Base-by-base conservation (phyloP, 2,797 vertebrate genomes). In the Limosa lapponica region DNA sequence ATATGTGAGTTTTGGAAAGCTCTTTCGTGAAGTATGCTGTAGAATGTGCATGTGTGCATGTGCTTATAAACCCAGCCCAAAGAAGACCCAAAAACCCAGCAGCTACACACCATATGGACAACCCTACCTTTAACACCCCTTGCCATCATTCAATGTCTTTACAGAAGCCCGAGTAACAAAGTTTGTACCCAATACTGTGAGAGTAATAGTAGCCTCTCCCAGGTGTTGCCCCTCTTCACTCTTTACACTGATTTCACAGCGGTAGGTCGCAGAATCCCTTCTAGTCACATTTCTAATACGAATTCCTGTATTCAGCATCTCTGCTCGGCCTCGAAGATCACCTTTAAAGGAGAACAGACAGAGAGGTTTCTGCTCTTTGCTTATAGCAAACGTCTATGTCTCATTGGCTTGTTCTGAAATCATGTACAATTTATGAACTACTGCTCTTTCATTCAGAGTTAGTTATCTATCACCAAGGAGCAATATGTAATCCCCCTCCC, bases 231-330 rank as follows among this genome's bases (percentile, higher is more conserved):
- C 93, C 14, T 97, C 52, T 97, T 99, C 99, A 0, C 87, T 89
- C 8, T 98, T 98, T n/a, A 98, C 99, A 11, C 98, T 99, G 96
- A 99, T 98, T 98, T 99, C 99, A 48, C 99, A 99, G 37, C 99
- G 99, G 79, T 99, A 99, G 77, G 98, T 98, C 11, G 99, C 99
- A 1, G 99, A 98, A 57, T 99, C 99, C 18, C 96, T 98, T 97
- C 99, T 98, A 46, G 98, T 99, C 89, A 99, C 99, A 58, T 95
- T 97, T 37, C 66, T 97, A 89, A 99, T 98, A 11, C 96, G 98
- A 84, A 99, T 99, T 24, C 98, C 99, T 75, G 99, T 99, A 24
- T 98, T 98, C 2, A 98, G 95, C 61, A 99, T 99, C 92, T 98
- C 97, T 2, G 99, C 99, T 77, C 99, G 98, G 30, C 97, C 98